These are phyloP conservation scores for Tanytarsus gracilentus DNA, from an alignment of 2,888 invertebrate species.

Conservation along the genomic window DNA sequence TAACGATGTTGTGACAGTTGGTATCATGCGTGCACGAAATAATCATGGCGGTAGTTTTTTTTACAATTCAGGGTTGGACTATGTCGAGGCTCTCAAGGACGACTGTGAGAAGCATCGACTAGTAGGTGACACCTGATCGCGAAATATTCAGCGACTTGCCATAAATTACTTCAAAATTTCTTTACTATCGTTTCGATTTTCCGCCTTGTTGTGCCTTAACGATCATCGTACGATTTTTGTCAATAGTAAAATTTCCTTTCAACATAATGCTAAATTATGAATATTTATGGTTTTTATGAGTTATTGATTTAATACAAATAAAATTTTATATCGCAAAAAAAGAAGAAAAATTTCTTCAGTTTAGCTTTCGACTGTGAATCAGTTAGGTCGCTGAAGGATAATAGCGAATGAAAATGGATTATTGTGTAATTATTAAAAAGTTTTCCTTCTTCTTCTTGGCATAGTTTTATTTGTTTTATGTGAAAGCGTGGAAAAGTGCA, in stretches of 20 bases:
- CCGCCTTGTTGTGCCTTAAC: background rate
- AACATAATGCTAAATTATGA: background rate
- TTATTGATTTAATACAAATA: constrained; percentile 4
- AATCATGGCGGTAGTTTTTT: constrained; percentile 29
- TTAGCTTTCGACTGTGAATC: constrained; percentile 16
- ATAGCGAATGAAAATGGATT: background rate
- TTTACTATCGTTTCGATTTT: background rate
- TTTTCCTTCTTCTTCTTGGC: too few relatives aligned
- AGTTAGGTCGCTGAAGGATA: constrained; percentile 5
- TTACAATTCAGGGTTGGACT: background rate
- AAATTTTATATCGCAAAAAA: background rate
- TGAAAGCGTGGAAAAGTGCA: background rate
- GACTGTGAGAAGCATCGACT: background rate
- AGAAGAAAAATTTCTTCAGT: constrained; percentile 6
- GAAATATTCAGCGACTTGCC: background rate
- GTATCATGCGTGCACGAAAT: constrained; percentile 40
- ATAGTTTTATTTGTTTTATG: background rate
- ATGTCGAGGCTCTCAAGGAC: background rate
- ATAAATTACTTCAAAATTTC: background rate
- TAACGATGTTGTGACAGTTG: constrained; percentile 43
- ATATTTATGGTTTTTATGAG: constrained; percentile 1
- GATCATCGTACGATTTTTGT: background rate
- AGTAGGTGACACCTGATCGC: background rate
- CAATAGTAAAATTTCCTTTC: background rate
- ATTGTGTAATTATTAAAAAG: constrained; percentile 20